Evolutionary conservation across 2,888 invertebrate genomes (phyloP), one percentile per base, ranked within the genome.

Genomic region (Sussaba pulchella): DNA sequence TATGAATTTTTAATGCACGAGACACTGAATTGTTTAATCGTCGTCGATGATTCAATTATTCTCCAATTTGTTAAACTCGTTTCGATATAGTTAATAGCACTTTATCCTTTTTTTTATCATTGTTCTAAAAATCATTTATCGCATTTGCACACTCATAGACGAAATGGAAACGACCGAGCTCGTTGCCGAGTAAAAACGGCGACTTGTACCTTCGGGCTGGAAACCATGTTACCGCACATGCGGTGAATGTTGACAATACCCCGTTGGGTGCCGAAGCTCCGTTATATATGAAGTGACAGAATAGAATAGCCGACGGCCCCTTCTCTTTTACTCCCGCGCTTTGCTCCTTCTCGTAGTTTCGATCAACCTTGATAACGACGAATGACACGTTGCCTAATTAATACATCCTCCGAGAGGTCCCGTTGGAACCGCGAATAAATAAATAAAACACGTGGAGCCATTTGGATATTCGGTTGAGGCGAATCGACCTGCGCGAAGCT

Each of bases 221-320:
- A 90, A 90, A 91, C 89, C 92, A 92, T 92, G 89, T 90, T 92
- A 91, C 91, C 91, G 91, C 91, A 87, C 87, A 89, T 89, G 91
- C 92, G 92, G 92, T 90, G 89, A 92, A 89, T 88, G 92, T 92
- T 91, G 89, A 89, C 88, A 91, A 91, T 91, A 91, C 86, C 87
- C 89, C 86, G 90, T 88, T 87, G 89, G 89, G 90, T 90, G 88
- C 85, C 72, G 67, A 72, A 79, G 83, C 84, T 83, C 86, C 88
- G 90, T 90, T 92, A 90, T 92, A 92, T 92, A 92, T 91, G 88
- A 90, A 90, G 91, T 91, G 90, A 90, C 90, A 91, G 89, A 89
- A 90, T 88, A 86, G 86, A 74, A 83, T 85, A 85, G 83, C 82
- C 87, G 24, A 26, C 50, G 71, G 50, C 82, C 83, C 83, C 80